Evolutionary conservation across 2,113 vertebrate species (phyloP), one percentile per base, ranked within the genome.

Genomic region (Saguinus midas): DNA sequence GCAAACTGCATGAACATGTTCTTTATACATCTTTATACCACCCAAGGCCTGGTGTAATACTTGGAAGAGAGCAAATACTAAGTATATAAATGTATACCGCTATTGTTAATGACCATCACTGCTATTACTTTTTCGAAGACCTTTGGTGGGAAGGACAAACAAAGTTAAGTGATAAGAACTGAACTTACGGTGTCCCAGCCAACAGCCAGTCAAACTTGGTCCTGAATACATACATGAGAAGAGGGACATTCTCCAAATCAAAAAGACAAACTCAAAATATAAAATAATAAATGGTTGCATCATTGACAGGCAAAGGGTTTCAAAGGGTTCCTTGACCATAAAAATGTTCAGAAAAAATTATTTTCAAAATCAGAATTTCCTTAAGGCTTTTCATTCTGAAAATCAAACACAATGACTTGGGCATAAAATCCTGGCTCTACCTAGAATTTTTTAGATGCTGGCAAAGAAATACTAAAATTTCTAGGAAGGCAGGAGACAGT

Each of bases 281-380:
- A 88, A 1, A 91, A 45, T 27, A 87, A 23, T n/a, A 94, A 82
- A 61, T 70, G 87, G 87, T 32, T 78, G 58, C 4, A 76, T 14
- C 29, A n/a, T 94, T 87, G 66, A 90, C 0, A 75, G 32, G 18
- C 16, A 91, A 10, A n/a, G 37, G 37, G 32, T 80, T 88, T 89
- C 70, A 85, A 95, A 94, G 18, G 48, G 6, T 84, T 57, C 29
- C 8, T 83, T 80, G n/a, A 90, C 32, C 13, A 72, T 57, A 73
- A 84, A 92, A 93, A 95, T 32, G 6, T 11, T 91, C 50, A 70
- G 61, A 64, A 32, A 14, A 48, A 16, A 58, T 87, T 90, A 57
- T 87, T 94, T 95, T 93, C 64, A 93, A 91, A 94, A 85, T 83
- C 23, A 72, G 25, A 95, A 93, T 73, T 81, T 96, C 23, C 52